These are phyloP conservation scores for Caenorhabditis virilis DNA, from an alignment of 2,888 invertebrate genomes.

Conservation along the genomic window DNA sequence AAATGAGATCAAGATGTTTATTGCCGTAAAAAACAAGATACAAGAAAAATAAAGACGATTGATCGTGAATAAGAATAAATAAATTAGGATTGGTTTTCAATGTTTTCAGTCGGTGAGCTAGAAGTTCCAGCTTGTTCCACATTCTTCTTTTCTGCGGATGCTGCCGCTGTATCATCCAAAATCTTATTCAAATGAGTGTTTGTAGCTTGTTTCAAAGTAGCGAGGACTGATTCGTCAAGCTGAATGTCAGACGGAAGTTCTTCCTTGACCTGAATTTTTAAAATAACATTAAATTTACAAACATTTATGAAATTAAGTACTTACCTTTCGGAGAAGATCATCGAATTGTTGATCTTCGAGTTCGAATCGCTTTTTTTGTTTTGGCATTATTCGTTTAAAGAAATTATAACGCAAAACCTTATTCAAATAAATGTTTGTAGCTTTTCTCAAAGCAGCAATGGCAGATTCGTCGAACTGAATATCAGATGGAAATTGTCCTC, in stretches of 20 bases:
- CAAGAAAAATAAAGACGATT: background rate
- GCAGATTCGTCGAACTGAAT: constrained; percentile 18
- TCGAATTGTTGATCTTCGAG: no score
- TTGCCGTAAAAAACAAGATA: background rate
- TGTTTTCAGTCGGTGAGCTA: background rate
- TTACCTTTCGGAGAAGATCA: no score
- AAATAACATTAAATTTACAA: background rate
- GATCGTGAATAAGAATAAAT: background rate
- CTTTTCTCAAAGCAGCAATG: constrained; percentile 17
- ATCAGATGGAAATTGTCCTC: constrained; percentile 14
- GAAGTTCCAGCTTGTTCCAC: constrained; percentile 9
- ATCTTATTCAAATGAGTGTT: constrained; percentile 19
- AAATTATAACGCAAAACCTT: constrained; percentile 4
- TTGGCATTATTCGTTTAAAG: no score
- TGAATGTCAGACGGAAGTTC: constrained; percentile 15
- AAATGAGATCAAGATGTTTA: no score
- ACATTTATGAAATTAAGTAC: no score
- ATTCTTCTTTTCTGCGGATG: background rate
- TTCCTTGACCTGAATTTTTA: constrained; percentile 15
- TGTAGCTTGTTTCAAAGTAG: constrained; percentile 21
- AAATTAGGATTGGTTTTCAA: background rate
- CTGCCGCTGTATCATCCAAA: constrained; percentile 1
- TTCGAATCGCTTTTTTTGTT: no score
- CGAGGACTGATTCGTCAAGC: constrained; percentile 22
- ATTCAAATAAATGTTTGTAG: constrained; percentile 26